Conservation (phyloP, 2,797 vertebrate genomes). For the Pygocentrus nattereri region DNA sequence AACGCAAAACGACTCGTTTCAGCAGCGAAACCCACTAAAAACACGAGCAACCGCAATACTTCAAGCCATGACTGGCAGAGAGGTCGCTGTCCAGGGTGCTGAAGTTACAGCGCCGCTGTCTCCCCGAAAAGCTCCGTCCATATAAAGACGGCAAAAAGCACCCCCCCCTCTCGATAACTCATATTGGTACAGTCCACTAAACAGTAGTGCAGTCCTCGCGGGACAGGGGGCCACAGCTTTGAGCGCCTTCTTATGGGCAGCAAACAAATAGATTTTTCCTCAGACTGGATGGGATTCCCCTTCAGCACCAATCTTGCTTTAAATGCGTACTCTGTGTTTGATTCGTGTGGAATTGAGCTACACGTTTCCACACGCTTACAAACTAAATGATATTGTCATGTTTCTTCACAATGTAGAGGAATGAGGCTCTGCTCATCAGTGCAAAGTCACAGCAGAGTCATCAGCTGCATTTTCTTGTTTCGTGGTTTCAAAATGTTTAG, state of each 20-base stretch:
- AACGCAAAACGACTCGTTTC: not conserved
- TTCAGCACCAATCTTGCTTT: not conserved
- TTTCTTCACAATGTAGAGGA: too few species aligned
- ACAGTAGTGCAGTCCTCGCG: conserved; percentile 12
- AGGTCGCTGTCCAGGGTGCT: conserved; percentile 7
- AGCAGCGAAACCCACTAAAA: not conserved
- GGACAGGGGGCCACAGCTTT: not conserved
- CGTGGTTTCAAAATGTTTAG: too few species aligned
- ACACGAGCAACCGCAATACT: not conserved
- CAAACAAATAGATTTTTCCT: not conserved
- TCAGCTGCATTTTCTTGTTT: too few species aligned
- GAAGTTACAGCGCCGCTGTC: conserved; percentile 8
- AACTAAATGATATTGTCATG: too few species aligned
- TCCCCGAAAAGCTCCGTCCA: not conserved
- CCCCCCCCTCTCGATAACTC: not conserved
- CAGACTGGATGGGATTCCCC: not conserved
- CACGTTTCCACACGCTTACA: too few species aligned
- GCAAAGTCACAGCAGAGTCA: too few species aligned
- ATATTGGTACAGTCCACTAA: conserved; percentile 20
- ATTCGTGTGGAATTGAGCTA: too few species aligned
- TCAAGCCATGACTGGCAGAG: conserved; percentile 3
- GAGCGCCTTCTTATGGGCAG: conserved; percentile 8
- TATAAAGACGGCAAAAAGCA: not conserved
- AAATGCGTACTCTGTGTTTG: too few species aligned
- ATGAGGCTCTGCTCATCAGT: too few species aligned